Conservation (phyloP, 2,888 invertebrate genomes). For the Cartodere bifasciata region DNA sequence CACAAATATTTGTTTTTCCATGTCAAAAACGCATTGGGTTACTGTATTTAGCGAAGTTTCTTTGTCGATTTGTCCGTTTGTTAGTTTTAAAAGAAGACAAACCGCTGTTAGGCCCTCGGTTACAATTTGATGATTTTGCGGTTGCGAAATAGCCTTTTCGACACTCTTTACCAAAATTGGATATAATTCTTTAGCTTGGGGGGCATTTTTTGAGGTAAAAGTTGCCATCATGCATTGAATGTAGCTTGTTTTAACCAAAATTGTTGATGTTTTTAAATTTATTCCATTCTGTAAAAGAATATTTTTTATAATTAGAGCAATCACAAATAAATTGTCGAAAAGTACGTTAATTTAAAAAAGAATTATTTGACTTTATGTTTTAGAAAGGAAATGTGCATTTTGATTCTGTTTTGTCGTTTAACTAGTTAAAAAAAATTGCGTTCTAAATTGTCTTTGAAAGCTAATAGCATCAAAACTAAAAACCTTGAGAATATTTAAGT, state of each 20-base stretch:
- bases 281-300: conserved; percentile 50
- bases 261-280: conserved; percentile 62
- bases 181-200: conserved; percentile 38
- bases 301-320: not conserved
- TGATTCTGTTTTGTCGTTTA: too few species aligned
- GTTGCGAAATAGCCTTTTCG: conserved; percentile 63
- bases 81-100: conserved; percentile 51
- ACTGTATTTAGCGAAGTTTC: conserved; percentile 41
- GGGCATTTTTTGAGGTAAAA: conserved; percentile 42
- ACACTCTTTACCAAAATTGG: conserved; percentile 57
- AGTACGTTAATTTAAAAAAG: not conserved
- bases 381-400: too few species aligned
- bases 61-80: conserved; percentile 34
- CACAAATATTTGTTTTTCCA: conserved; percentile 67
- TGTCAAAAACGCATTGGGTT: conserved; percentile 61
- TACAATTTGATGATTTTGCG: conserved; percentile 54
- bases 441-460: too few species aligned
- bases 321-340: not conserved
- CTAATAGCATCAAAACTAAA: too few species aligned
- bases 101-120: conserved; percentile 61
- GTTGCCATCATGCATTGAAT: conserved; percentile 60
- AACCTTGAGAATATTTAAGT: too few species aligned
- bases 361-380: too few species aligned
- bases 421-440: too few species aligned
- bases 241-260: conserved; percentile 65